Evolutionary conservation across 2,113 vertebrate species (phyloP), one percentile per base, ranked within the genome.

Genomic region (Platycercus adscitus): DNA sequence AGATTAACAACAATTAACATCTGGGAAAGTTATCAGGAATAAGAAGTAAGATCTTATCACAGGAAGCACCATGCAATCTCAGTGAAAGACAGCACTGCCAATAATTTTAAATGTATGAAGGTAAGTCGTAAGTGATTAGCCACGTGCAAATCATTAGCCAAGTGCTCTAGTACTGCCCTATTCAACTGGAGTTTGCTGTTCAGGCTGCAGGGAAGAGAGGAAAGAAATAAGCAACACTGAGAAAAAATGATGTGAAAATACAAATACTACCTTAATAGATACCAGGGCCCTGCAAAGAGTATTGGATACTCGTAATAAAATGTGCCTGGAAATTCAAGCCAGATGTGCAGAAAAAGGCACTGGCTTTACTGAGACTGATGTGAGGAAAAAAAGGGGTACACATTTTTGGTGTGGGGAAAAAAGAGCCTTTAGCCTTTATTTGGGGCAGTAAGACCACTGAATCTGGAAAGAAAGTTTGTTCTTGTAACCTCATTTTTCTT

Each of bases 41-140:
- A 78, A 92, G 60, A 92, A 91, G 31, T 29, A 55, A 4, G 60
- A 97, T 76, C 61, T 87, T 95, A 96, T 95, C 94, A 68, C 50
- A 84, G 91, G 94, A 96, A 96, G 82, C 94, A 91, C 43, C 50
- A 43, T 20, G 16, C 64, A 84, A 41, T n/a, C 55, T 66, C 71
- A 94, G 17, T 2, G 17, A 73, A 86, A 65, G 70, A 33, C 41
- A 58, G 55, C 7, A 60, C 69, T 84, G 92, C 64, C 83, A 91
- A 46, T 81, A 78, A 50, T 19, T 73, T 31, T 39, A 58, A 46
- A 71, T 65, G 49, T 33, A 88, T 7, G 33, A 72, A 92, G 65
- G 12, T 47, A 65, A 83, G 25, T 25, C n/a, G 0, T 21, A 66
- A 92, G 29, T 53, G 56, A 70, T 88, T 35, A 77, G 68, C 72